Evolutionary conservation across 1,140 invertebrate genomes (phyloP).

Genomic region (Brachionus rubens): DNA sequence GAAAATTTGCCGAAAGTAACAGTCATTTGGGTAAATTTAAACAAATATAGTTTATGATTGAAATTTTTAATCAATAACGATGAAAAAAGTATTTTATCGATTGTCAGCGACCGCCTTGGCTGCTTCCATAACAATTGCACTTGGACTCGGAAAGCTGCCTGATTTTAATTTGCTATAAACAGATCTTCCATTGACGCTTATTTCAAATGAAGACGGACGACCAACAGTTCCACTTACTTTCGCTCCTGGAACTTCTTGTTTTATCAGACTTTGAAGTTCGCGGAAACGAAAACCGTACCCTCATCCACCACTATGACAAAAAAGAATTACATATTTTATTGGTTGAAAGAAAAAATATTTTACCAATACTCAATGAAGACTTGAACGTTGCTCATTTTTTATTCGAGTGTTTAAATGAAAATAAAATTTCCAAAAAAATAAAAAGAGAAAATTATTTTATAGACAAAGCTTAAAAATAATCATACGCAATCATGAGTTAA

Average conservation of each 20-base stretch:
- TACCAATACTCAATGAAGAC: conserved; percentile 32
- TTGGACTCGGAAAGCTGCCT: neutral
- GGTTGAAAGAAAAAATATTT: neutral
- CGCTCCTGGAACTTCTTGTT: conserved; percentile 13
- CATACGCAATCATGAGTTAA: too few relatives aligned
- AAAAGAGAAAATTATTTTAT: too few relatives aligned
- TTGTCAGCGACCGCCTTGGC: neutral
- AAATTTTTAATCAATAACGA: neutral
- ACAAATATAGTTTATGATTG: neutral
- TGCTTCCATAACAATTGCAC: neutral
- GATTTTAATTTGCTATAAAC: conserved; percentile 20
- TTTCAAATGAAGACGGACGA: conserved; percentile 36
- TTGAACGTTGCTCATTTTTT: neutral
- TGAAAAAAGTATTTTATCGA: too few relatives aligned
- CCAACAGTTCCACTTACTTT: neutral
- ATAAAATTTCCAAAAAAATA: neutral
- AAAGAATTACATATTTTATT: neutral
- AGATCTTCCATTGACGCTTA: conserved; percentile 3
- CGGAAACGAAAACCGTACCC: conserved; percentile 35
- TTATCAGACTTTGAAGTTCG: neutral
- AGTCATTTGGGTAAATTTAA: neutral
- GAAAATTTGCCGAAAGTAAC: neutral
- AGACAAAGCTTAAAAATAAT: too few relatives aligned
- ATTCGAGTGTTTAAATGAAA: neutral
- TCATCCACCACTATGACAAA: conserved; percentile 39